phyloP scores from a whole-genome alignment of 2,797 vertebrate species.

The Macrochelys suwanniensis region DNA sequence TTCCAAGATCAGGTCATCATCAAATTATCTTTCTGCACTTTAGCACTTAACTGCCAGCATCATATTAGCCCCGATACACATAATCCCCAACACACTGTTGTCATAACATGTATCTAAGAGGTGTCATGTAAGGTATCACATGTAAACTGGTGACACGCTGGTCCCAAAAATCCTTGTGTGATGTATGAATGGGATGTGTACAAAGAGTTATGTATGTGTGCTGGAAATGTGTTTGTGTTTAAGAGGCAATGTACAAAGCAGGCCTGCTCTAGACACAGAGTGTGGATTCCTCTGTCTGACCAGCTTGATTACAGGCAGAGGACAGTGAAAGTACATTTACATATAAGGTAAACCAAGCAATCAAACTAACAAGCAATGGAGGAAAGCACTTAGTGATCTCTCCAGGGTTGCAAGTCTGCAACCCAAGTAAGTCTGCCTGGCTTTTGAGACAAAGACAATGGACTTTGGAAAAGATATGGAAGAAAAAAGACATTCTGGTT shows the following conservation, averaged over 20 bases:
- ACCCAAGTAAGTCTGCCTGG: not conserved
- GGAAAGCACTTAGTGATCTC: not conserved
- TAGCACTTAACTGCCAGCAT: not conserved
- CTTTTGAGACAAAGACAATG: not conserved
- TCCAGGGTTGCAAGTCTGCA: not conserved
- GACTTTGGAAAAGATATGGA: not conserved
- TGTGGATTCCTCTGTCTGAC: not conserved
- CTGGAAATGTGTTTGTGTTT: not conserved
- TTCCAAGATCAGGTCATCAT: not conserved
- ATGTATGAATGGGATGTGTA: not conserved
- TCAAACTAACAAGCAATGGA: not conserved
- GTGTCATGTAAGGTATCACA: not conserved
- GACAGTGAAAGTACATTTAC: not conserved
- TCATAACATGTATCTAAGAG: not conserved
- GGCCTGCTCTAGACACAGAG: not conserved
- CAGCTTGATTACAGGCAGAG: not conserved
- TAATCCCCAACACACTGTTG: not conserved
- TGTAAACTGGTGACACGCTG: not conserved
- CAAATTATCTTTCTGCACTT: not conserved
- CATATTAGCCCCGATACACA: not conserved
- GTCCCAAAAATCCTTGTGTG: not conserved
- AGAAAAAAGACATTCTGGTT: not conserved
- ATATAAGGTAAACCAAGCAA: not conserved
- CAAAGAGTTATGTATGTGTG: not conserved
- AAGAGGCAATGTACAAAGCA: not conserved